Percentiles rank a stretch among this genome's conserved stretches.
Evolutionary conservation across 2,888 invertebrate species (phyloP).

Genomic region (Limnephilus lunatus): DNA sequence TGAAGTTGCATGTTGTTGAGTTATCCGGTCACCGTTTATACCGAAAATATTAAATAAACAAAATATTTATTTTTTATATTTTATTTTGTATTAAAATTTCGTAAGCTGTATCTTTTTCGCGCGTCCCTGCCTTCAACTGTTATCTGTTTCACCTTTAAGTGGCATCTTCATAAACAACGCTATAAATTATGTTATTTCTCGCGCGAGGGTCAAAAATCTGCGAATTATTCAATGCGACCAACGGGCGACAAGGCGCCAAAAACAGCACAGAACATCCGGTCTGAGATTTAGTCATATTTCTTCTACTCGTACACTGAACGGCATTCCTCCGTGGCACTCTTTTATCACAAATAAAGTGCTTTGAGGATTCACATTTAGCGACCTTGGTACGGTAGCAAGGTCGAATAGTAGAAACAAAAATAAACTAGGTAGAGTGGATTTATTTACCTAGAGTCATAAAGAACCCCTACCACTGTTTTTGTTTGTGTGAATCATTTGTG

Average conservation of each 20-base stretch:
- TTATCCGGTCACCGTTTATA: too few relatives aligned
- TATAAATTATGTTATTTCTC: slow-evolving; percentile 18
- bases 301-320: neutral
- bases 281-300: slow-evolving; percentile 30
- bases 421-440: neutral
- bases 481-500: neutral
- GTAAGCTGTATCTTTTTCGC: neutral
- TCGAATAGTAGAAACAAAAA: neutral
- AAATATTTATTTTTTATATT: too few relatives aligned
- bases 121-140: neutral
- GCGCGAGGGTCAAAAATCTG: slow-evolving; percentile 34
- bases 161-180: slow-evolving; percentile 31
- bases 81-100: neutral
- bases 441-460: neutral
- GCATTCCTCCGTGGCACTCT: neutral
- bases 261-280: slow-evolving; percentile 19
- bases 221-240: slow-evolving; percentile 11
- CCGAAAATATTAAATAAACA: too few relatives aligned
- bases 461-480: neutral
- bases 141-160: slow-evolving; percentile 37
- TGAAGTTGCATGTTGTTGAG: too few relatives aligned
- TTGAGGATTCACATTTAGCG: slow-evolving; percentile 9
- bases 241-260: slow-evolving; percentile 9
- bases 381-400: slow-evolving; percentile 30
- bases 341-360: neutral